A percentile compares a stretch with the other conserved stretches of the same genome.
These are phyloP conservation scores for Cistogaster globosa DNA, from an alignment of 2,888 invertebrate species.

Conservation along the genomic window DNA sequence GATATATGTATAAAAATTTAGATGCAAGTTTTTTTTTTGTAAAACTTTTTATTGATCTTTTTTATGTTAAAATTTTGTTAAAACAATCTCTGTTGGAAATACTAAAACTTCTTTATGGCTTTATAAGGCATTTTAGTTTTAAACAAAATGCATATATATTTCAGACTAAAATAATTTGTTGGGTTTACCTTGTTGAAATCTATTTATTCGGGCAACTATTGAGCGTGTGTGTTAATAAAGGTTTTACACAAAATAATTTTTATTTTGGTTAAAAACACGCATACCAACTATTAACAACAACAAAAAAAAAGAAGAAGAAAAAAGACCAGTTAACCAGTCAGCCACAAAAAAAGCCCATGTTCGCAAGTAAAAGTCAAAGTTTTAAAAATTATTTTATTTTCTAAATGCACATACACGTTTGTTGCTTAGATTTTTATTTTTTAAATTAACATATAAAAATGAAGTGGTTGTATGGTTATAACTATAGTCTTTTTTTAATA, in stretches of 20 bases:
- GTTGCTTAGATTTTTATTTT: constrained; percentile 4
- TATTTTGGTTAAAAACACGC: constrained; percentile 54
- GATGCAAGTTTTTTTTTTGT: no score
- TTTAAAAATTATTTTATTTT: constrained; percentile 1
- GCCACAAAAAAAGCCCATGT: constrained; percentile 19
- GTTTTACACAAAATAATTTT: constrained; percentile 56
- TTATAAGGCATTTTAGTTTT: no score
- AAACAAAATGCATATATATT: no score
- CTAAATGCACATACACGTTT: neutral
- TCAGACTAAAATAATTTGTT: neutral
- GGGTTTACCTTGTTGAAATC: neutral
- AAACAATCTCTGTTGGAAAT: no score
- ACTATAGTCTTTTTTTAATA: constrained; percentile 16
- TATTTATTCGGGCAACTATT: constrained; percentile 15
- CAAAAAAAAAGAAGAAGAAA: neutral
- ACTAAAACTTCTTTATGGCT: no score
- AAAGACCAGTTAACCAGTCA: neutral
- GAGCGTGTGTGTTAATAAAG: constrained; percentile 44
- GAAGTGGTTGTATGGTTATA: constrained; percentile 28
- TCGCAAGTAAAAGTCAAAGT: constrained; percentile 50
- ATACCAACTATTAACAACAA: constrained; percentile 23
- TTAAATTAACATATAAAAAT: constrained; percentile 42
- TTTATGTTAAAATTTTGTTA: no score
- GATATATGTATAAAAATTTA: no score
- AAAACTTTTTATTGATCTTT: no score